Evolutionary conservation across 2,888 invertebrate genomes (phyloP), one percentile per base, ranked within the genome.

Genomic region (Oeneis ivallda): DNA sequence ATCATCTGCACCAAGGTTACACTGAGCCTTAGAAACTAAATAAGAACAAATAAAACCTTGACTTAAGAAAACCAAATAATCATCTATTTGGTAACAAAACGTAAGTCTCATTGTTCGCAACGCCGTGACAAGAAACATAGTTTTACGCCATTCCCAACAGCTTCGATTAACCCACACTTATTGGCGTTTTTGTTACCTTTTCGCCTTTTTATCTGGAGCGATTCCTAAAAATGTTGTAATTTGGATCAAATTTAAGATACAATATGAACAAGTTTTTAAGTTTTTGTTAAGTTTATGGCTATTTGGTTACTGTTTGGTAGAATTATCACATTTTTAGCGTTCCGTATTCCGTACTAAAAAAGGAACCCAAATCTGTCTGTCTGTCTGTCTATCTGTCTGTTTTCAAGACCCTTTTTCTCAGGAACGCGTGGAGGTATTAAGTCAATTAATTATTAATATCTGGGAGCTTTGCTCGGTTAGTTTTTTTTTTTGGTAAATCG

Each of bases 171-270:
- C 15, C 10, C 50, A 13, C 50, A 34, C 49, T 60, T 50, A 60
- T 60, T 60, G 50, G n/a, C 37, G 32, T 50, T 60, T 49, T 37
- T 60, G 37, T 49, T 37, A 50, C 19, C 17, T 13, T 19, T 37
- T 60, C 47, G 34, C 26, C 13, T 62, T 52, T 53, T 62, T 53
- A 53, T 53, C 34, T 8, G 15, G 34, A 4, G 32, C n/a, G 32
- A 15, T 53, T 52, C 52, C 32, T 34, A 53, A 53, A 37, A 53
- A 34, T 53, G n/a, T 37, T 53, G 53, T 15, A 34, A 53, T 47
- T 47, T 47, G 17, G 47, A 47, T 17, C 2, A 47, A 47, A 47
- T n/a, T n/a, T 41, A 47, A 47, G 47, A 47, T 47, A 17, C 47
- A 47, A 47, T 47, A 47, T 47, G 17, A 15, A 47, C 17, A 15